These are phyloP conservation scores for Cervus canadensis DNA, from an alignment of 2,113 vertebrate genomes.

Conservation along the genomic window DNA sequence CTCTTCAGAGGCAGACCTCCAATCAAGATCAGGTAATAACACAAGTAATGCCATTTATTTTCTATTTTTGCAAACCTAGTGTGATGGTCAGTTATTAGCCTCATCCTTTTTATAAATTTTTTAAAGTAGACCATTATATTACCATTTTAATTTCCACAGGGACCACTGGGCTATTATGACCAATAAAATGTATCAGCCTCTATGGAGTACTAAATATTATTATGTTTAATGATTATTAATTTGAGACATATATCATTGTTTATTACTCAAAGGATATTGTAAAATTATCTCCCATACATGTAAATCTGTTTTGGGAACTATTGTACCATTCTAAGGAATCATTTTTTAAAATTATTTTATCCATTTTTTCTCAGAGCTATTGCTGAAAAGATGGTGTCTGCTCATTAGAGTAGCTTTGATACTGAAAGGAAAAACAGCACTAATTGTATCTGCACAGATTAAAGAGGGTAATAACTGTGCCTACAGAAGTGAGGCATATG, in stretches of 20 bases:
- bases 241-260: neutral
- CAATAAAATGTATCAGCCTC: neutral
- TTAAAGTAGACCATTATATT: neutral
- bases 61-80: neutral
- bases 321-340: neutral
- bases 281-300: neutral
- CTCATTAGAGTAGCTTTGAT: neutral
- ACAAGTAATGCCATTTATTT: neutral
- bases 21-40: neutral
- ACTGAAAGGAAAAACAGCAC: conserved; percentile 17
- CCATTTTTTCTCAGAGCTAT: neutral
- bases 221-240: conserved; percentile 29
- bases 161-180: neutral
- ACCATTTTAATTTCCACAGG: neutral
- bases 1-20: neutral
- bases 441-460: neutral
- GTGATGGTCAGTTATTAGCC: neutral
- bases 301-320: neutral
- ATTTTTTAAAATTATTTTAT: neutral
- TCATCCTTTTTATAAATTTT: neutral
- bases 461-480: neutral
- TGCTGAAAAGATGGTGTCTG: neutral
- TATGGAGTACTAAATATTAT: neutral
- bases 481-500: neutral
- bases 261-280: neutral